These are phyloP conservation scores for Uropsilus gracilis DNA, from an alignment of 2,113 vertebrate genomes.

Conservation along the genomic window DNA sequence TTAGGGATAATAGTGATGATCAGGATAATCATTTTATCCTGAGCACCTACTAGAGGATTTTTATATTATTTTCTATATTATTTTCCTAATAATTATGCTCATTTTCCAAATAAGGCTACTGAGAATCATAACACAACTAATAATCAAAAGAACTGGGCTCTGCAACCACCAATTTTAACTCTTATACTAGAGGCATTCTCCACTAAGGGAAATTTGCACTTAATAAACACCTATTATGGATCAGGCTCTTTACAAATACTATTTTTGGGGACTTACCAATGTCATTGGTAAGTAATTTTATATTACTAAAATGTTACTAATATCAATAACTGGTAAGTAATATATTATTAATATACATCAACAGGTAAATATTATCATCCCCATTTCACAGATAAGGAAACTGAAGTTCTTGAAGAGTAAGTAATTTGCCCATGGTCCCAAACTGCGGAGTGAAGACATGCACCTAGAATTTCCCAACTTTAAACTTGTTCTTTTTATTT, in stretches of 20 bases:
- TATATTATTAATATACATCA: too few species aligned
- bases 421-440: not conserved
- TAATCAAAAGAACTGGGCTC: not conserved
- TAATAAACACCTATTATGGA: not conserved
- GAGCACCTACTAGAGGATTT: not conserved
- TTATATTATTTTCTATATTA: not conserved
- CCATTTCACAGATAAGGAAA: conserved; percentile 38
- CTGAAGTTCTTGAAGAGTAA: not conserved
- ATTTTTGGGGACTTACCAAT: not conserved
- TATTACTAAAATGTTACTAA: too few species aligned
- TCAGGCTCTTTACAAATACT: not conserved
- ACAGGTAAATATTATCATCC: not conserved
- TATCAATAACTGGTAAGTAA: too few species aligned
- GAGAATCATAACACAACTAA: not conserved
- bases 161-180: not conserved
- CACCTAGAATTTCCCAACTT: not conserved
- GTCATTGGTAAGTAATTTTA: too few species aligned
- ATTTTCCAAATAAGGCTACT: not conserved
- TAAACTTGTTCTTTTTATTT: conserved; percentile 35
- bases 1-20: not conserved
- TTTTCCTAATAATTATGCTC: not conserved
- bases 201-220: not conserved
- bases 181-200: not conserved
- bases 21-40: not conserved
- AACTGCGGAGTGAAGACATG: not conserved